A percentile compares a stretch with the other conserved stretches of the same genome.
These are phyloP conservation scores for Brachyptera risi DNA, from an alignment of 2,888 invertebrate species.

Conservation along the genomic window DNA sequence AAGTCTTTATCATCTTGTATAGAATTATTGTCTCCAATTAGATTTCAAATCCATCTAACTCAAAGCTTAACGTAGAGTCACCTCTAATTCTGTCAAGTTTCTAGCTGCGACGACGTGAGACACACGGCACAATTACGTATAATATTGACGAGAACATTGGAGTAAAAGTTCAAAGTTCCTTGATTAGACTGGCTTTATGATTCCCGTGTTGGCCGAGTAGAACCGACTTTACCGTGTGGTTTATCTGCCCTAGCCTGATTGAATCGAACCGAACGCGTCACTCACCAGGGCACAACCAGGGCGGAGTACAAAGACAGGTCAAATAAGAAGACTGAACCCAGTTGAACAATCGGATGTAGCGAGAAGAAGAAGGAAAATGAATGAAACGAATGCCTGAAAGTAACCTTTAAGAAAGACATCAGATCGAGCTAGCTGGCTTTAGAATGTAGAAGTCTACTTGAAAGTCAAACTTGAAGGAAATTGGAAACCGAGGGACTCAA, in stretches of 20 bases:
- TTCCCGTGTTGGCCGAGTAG: not conserved
- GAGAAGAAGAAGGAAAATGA: not conserved
- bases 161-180: not conserved
- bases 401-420: constrained; percentile 12
- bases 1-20: not conserved
- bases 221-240: not conserved
- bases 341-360: constrained; percentile 2
- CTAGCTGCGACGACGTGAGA: too few relatives aligned
- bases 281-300: not conserved
- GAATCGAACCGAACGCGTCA: constrained; percentile 1
- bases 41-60: not conserved
- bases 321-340: not conserved
- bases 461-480: constrained; percentile 14
- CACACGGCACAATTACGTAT: too few relatives aligned
- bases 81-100: too few relatives aligned
- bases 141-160: not conserved
- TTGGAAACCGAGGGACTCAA: constrained; percentile 6
- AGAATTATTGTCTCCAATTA: not conserved
- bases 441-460: not conserved
- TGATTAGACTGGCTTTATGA: not conserved
- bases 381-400: not conserved
- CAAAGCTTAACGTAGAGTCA: too few relatives aligned
- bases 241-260: not conserved
- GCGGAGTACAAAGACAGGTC: not conserved
- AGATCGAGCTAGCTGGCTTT: not conserved